A percentile compares a stretch with the other conserved stretches of the same genome.
Evolutionary conservation across 2,113 vertebrate species (phyloP).

Genomic region (Irena cyanogastra): DNA sequence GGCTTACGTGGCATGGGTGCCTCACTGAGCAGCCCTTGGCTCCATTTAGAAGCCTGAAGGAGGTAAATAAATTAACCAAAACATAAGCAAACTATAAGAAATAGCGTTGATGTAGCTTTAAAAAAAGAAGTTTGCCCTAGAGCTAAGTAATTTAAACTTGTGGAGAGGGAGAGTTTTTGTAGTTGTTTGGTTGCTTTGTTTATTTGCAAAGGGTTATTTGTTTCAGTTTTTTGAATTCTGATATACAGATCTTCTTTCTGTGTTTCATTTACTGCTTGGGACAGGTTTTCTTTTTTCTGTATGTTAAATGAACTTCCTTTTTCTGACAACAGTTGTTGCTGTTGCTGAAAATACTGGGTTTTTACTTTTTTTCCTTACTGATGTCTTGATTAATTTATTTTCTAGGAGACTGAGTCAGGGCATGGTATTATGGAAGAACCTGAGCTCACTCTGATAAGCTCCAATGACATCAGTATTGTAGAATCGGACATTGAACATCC

Average conservation of each 20-base stretch:
- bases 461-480: conserved; percentile 74
- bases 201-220: too few species aligned
- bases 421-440: conserved; percentile 90
- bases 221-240: background rate
- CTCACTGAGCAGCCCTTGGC: background rate
- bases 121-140: background rate
- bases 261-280: background rate
- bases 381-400: background rate
- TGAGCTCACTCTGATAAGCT: conserved; percentile 80
- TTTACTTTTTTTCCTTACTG: background rate
- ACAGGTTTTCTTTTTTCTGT: background rate
- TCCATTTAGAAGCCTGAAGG: background rate
- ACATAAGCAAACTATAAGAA: background rate
- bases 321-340: background rate
- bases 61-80: background rate
- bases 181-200: background rate
- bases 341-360: background rate
- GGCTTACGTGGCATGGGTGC: rapidly evolving
- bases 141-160: background rate
- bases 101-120: background rate
- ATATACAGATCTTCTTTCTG: background rate
- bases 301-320: background rate
- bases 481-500: conserved; percentile 61
- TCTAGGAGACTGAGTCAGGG: conserved; percentile 72
- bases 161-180: background rate